Conservation (phyloP, 2,797 vertebrate species). For the Sebastes nivosus region DNA sequence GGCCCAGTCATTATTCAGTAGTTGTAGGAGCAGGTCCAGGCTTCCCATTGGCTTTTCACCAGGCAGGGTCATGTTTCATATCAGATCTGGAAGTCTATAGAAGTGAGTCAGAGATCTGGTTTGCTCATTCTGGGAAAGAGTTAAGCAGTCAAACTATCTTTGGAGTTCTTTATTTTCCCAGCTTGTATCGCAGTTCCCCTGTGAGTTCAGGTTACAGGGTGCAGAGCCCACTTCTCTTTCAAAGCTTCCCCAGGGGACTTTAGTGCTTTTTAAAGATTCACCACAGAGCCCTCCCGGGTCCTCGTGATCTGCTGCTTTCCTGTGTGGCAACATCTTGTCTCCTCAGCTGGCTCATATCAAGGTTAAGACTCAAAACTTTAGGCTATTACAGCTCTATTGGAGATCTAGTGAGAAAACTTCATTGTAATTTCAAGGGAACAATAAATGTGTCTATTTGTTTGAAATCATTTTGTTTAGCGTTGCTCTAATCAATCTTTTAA, state of each 20-base stretch:
- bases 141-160: constrained; percentile 43
- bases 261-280: constrained; percentile 27
- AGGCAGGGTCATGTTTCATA: constrained; percentile 11
- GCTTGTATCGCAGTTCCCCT: constrained; percentile 55
- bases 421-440: background rate
- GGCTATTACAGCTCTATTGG: no score
- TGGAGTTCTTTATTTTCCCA: constrained; percentile 66
- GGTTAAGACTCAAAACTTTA: background rate
- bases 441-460: background rate
- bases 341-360: background rate
- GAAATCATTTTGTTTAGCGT: background rate
- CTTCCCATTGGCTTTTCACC: background rate
- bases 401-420: background rate
- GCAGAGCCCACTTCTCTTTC: constrained; percentile 34
- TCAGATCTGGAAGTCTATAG: constrained; percentile 7
- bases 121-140: constrained; percentile 40
- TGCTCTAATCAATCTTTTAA: background rate
- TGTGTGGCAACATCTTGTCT: constrained; percentile 1
- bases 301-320: constrained; percentile 8
- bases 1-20: background rate
- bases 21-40: constrained; percentile 3
- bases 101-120: constrained; percentile 23
- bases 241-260: constrained; percentile 28
- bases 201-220: constrained; percentile 64
- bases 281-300: constrained; percentile 6